These are phyloP conservation scores for Clistopyga incitator DNA, from an alignment of 2,888 invertebrate species.

Conservation along the genomic window DNA sequence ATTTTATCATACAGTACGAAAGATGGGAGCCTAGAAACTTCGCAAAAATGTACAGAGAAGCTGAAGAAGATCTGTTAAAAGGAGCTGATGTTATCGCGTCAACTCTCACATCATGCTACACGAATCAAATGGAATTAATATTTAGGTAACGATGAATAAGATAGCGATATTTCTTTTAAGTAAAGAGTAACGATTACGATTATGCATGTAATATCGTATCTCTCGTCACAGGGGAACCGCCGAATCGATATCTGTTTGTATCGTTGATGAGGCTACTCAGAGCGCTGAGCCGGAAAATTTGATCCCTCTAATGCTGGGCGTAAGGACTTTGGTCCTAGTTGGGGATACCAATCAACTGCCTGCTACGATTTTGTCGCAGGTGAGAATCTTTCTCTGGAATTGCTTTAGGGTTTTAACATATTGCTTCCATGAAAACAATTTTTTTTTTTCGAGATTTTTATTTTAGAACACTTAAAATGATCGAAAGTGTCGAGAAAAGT, in stretches of 20 bases:
- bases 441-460: too few relatives aligned
- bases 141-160: slow-evolving; percentile 78
- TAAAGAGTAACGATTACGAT: slow-evolving; percentile 48
- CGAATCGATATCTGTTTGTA: slow-evolving; percentile 85
- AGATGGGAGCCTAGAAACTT: slow-evolving; percentile 66
- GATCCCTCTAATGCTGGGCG: slow-evolving; percentile 91
- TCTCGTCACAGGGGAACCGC: slow-evolving; percentile 56
- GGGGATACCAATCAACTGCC: slow-evolving; percentile 95
- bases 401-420: background rate
- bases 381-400: slow-evolving; percentile 75
- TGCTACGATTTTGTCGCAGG: slow-evolving; percentile 91
- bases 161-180: slow-evolving; percentile 78
- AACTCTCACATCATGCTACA: slow-evolving; percentile 87
- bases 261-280: slow-evolving; percentile 95
- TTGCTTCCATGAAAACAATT: background rate
- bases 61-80: slow-evolving; percentile 83
- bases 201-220: background rate
- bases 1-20: background rate
- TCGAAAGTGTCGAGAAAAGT: too few relatives aligned
- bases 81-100: slow-evolving; percentile 90
- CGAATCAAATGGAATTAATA: slow-evolving; percentile 80
- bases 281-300: slow-evolving; percentile 93
- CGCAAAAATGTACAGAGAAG: slow-evolving; percentile 72
- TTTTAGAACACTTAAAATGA: too few relatives aligned
- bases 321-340: slow-evolving; percentile 91